Conservation (phyloP, 2,113 vertebrate species). For the Chloropsis cyanopogon region DNA sequence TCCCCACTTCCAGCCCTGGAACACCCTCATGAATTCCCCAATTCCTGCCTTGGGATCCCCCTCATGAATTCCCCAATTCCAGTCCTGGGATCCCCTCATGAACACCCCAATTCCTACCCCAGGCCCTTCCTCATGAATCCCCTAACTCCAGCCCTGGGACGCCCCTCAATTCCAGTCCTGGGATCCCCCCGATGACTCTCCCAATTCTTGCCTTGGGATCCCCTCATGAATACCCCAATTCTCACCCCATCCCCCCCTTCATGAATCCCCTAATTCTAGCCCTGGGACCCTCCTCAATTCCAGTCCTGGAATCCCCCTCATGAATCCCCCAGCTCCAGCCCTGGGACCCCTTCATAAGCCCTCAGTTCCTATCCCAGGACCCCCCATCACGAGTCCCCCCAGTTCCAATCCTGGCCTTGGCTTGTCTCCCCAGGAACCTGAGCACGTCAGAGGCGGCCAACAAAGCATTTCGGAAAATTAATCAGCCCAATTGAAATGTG, state of each 20-base stretch:
- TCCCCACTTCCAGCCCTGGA: neutral
- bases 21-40: too few relatives aligned
- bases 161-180: neutral
- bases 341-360: too few relatives aligned
- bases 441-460: neutral
- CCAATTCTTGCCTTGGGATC: neutral
- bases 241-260: neutral
- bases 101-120: neutral
- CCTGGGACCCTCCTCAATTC: neutral
- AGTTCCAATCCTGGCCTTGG: neutral
- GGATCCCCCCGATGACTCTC: neutral
- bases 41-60: neutral
- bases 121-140: too few relatives aligned
- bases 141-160: neutral
- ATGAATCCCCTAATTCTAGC: neutral
- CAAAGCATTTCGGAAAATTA: neutral
- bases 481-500: constrained; percentile 22
- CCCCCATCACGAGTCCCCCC: accelerated
- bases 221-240: neutral
- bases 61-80: neutral
- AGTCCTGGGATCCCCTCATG: accelerated
- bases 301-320: too few relatives aligned
- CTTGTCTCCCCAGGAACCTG: neutral
- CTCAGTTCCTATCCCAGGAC: neutral
- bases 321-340: neutral